Base-by-base conservation (phyloP, 2,888 invertebrate species). In the Patella pellucida region DNA sequence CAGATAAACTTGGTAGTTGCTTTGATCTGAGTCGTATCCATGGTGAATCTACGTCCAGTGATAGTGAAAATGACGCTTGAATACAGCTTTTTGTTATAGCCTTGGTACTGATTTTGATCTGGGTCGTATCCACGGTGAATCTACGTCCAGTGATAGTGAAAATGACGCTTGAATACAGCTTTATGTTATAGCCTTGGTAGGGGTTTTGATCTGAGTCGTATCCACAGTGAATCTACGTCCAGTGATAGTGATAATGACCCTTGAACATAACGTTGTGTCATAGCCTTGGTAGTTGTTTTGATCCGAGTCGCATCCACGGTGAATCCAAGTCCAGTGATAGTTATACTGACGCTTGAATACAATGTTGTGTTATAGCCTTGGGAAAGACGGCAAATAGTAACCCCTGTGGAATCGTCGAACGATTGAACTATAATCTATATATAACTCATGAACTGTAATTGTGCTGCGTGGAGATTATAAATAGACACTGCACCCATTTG, bases 1-100 rank as follows among this genome's bases (percentile, higher is more conserved):
- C 82, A 5, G 82, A 82, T 31, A 77, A 77, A 41, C 69, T 80
- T 7, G 75, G 62, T 62, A 62, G 62, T 62, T 41, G 41, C 9
- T 62, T 62, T 62, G 62, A 62, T 19, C 19, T 62, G 62, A 62
- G 62, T 62, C 62, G 62, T 23, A 11, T 62, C 11, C 19, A 62
- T 14, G 62, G 62, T 2, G 62, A 62, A 19, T 14, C 23, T 1
- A 62, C 62, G 11, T 62, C 62, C 11, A 62, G 62, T 62, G 62
- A 62, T 23, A 62, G 62, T 62, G 62, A 62, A n/a, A 62, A 62
- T 23, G 62, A 62, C 41, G 41, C 41, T 41, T 41, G 7, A 41
- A 41, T 41, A 41, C 41, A 41, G 9, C 9, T 41, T 41, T 41
- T 7, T 41, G 41, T 7, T 41, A 9, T 41, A 9, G 9, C 7